phyloP scores from a whole-genome alignment of 1,140 invertebrate species.

The Bactericera cockerelli region DNA sequence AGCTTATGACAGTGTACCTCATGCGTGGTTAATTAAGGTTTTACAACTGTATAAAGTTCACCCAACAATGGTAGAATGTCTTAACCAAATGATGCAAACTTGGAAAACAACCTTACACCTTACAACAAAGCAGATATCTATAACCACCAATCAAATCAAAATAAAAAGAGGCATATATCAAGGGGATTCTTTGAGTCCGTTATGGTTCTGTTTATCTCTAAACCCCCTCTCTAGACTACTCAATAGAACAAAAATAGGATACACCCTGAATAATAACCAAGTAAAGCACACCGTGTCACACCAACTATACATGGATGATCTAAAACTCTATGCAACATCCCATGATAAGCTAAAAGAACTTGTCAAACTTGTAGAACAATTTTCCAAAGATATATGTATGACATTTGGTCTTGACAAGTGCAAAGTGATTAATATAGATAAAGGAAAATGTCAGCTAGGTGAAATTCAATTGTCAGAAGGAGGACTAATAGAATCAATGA shows the following conservation, averaged over 20 bases:
- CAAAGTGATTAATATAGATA: neutral
- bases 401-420: neutral
- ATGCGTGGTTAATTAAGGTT: slow-evolving; percentile 11
- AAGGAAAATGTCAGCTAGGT: neutral
- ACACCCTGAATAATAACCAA: neutral
- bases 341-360: neutral
- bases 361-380: neutral
- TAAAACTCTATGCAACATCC: slow-evolving; percentile 4
- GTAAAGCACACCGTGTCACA: neutral
- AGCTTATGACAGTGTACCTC: slow-evolving; percentile 17
- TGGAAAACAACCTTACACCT: neutral
- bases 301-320: slow-evolving; percentile 9
- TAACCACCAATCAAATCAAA: neutral
- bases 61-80: neutral
- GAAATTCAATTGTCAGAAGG: neutral
- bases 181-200: slow-evolving; percentile 1
- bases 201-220: neutral
- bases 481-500: neutral
- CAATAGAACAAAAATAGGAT: neutral
- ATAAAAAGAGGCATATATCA: neutral
- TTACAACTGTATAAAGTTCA: slow-evolving; percentile 17
- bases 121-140: neutral
- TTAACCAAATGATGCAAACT: neutral
- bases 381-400: neutral
- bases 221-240: slow-evolving; percentile 1